A percentile compares a stretch with the other conserved stretches of the same genome.
Conservation (phyloP, 2,113 vertebrate genomes). For the Phocoena sinus region DNA sequence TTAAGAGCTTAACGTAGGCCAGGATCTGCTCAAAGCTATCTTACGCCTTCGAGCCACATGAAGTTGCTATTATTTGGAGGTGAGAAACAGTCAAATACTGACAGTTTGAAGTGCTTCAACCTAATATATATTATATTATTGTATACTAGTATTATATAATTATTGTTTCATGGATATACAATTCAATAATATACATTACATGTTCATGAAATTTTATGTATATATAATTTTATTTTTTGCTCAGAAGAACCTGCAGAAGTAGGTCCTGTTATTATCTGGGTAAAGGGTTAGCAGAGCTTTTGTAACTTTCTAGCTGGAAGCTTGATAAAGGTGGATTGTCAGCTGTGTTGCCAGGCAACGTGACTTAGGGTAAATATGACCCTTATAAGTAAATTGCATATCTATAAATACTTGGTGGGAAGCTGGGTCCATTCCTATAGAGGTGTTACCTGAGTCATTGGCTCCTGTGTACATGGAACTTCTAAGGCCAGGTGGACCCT, state of each 20-base stretch:
- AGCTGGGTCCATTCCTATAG: not conserved
- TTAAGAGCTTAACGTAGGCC: not conserved
- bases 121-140: not conserved
- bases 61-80: not conserved
- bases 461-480: accelerated
- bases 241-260: not conserved
- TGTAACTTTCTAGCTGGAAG: not conserved
- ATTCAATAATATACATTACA: not conserved
- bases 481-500: not conserved
- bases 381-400: not conserved
- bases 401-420: too few species aligned
- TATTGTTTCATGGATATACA: not conserved
- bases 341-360: not conserved
- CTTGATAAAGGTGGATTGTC: not conserved
- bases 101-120: not conserved
- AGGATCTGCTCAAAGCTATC: not conserved
- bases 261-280: not conserved
- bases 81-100: not conserved
- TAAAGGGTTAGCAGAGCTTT: not conserved
- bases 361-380: not conserved
- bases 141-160: not conserved
- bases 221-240: not conserved
- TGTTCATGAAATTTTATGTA: not conserved
- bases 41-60: not conserved
- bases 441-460: not conserved